Percentiles rank a stretch among this genome's conserved stretches.
Evolutionary conservation across 2,113 vertebrate species (phyloP).

Genomic region (Burhinus oedicnemus): DNA sequence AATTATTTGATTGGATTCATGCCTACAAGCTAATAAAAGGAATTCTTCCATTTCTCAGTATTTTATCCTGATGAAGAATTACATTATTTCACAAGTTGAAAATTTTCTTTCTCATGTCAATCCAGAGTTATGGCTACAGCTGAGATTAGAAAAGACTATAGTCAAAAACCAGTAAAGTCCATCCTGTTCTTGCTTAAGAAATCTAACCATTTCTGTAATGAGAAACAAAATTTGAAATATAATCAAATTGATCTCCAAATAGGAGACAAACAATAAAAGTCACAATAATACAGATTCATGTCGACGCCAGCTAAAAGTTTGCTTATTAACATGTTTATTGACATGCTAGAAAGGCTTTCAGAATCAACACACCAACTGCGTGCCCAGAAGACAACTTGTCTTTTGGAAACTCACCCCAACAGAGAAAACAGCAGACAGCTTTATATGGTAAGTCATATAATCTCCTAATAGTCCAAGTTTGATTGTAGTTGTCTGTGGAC

Average conservation of each 20-base stretch:
- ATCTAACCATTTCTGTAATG: not conserved
- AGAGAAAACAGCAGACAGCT: not conserved
- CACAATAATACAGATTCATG: not conserved
- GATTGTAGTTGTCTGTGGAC: not conserved
- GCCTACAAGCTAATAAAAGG: not conserved
- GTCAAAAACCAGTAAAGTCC: not conserved
- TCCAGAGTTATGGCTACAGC: not conserved
- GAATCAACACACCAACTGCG: not conserved
- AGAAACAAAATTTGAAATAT: not conserved
- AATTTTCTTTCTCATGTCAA: not conserved
- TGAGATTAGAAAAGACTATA: not conserved
- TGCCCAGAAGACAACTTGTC: not conserved
- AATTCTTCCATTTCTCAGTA: not conserved
- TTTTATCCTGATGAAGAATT: not conserved
- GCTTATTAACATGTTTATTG: not conserved
- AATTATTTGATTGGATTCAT: not conserved
- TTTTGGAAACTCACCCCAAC: not conserved
- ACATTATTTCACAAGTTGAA: not conserved
- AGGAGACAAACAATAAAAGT: not conserved
- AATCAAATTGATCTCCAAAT: not conserved
- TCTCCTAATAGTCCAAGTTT: not conserved
- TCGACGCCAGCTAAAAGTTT: not conserved
- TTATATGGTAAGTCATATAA: not conserved
- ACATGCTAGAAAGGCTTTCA: not conserved
- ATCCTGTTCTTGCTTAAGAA: not conserved